These are phyloP conservation scores for Coracias cyanogaster DNA, from an alignment of 2,797 vertebrate genomes.

Conservation along the genomic window DNA sequence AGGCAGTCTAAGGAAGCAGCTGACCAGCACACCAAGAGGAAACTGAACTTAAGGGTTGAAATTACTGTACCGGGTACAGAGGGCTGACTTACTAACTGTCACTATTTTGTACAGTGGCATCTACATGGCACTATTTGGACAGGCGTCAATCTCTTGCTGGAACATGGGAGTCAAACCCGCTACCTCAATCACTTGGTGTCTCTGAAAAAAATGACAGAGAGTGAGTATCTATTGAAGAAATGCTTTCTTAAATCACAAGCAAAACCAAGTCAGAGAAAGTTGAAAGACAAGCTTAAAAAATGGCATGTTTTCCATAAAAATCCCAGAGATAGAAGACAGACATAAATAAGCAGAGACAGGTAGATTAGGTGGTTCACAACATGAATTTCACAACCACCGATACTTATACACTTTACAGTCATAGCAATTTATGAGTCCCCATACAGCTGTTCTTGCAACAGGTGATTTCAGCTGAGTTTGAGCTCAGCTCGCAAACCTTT, in stretches of 20 bases:
- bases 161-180: neutral
- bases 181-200: neutral
- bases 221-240: neutral
- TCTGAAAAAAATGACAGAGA: neutral
- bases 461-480: neutral
- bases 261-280: neutral
- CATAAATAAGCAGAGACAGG: constrained; percentile 9
- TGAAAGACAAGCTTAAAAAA: neutral
- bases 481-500: neutral
- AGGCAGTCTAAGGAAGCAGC: neutral
- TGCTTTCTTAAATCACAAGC: neutral
- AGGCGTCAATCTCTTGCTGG: neutral
- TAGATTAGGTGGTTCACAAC: neutral
- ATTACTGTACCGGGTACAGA: neutral
- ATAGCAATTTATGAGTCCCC: constrained; percentile 7
- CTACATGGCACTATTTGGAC: neutral
- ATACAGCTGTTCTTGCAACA: neutral
- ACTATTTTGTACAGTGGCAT: neutral
- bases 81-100: neutral
- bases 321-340: neutral
- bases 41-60: neutral
- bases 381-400: constrained; percentile 1
- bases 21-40: neutral
- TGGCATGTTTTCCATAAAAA: neutral
- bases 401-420: neutral